These are phyloP conservation scores for Merops nubicus DNA, from an alignment of 2,113 vertebrate species.

Conservation along the genomic window DNA sequence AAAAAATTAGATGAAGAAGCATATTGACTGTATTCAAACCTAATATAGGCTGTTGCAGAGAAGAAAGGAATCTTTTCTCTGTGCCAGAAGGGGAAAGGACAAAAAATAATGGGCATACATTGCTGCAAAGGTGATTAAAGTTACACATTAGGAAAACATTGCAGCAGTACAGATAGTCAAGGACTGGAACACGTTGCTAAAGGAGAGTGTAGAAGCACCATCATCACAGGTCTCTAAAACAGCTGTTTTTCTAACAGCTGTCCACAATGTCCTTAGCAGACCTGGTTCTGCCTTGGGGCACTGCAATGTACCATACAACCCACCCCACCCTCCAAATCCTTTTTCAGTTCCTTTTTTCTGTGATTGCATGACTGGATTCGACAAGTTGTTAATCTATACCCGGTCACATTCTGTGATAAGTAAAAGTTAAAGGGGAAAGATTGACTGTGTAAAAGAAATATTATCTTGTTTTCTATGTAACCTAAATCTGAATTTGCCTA, in stretches of 20 bases:
- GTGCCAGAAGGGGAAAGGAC: not conserved
- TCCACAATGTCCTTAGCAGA: not conserved
- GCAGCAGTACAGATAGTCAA: not conserved
- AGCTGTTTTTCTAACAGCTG: not conserved
- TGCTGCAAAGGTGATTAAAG: not conserved
- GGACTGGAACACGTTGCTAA: not conserved
- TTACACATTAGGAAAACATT: not conserved
- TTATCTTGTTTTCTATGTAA: not conserved
- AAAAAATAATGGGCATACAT: not conserved
- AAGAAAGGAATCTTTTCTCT: not conserved
- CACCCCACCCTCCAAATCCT: conserved; percentile 10
- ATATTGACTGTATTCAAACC: not conserved
- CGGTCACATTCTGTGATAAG: not conserved
- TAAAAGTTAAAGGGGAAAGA: not conserved
- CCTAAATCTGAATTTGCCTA: not conserved
- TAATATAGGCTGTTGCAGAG: not conserved
- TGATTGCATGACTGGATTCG: not conserved
- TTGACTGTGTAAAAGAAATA: not conserved
- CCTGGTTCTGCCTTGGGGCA: not conserved
- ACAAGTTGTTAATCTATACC: not conserved
- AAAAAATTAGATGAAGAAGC: not conserved
- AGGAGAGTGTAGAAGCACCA: not conserved
- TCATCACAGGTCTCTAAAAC: not conserved
- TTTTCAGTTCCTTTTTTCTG: not conserved
- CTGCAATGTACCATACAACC: not conserved